phyloP scores from a whole-genome alignment of 2,888 invertebrate species.

The Eilema depressum region DNA sequence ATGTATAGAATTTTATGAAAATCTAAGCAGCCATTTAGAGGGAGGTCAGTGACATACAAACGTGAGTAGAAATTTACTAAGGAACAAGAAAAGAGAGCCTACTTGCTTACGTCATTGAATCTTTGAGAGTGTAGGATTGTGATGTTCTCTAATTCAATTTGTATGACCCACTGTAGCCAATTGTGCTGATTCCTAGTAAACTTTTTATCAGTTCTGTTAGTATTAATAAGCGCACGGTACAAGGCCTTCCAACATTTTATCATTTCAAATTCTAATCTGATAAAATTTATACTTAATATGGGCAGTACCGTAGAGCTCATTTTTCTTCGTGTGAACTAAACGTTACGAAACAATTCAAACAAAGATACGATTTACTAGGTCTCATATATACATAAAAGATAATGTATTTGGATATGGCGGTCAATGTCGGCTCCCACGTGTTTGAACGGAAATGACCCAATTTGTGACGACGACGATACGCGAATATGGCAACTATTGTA shows the following conservation, averaged over 20 bases:
- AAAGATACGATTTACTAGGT: constrained; percentile 31
- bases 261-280: neutral
- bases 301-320: neutral
- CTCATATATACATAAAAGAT: constrained; percentile 41
- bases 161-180: neutral
- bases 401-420: constrained; percentile 54
- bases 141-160: neutral
- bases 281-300: neutral
- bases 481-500: constrained; percentile 30
- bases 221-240: neutral
- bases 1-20: neutral
- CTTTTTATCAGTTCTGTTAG: neutral
- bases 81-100: no score
- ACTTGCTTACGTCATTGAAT: neutral
- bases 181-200: neutral
- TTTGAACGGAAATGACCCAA: constrained; percentile 39
- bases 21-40: neutral
- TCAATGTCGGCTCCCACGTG: constrained; percentile 61
- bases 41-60: neutral
- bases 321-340: constrained; percentile 20
- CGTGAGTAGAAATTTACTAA: neutral
- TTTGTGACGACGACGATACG: constrained; percentile 27
- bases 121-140: neutral
- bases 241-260: neutral
- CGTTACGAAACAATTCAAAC: constrained; percentile 31